Conservation (phyloP, 2,113 vertebrate genomes). For the Choloepus hoffmanni region DNA sequence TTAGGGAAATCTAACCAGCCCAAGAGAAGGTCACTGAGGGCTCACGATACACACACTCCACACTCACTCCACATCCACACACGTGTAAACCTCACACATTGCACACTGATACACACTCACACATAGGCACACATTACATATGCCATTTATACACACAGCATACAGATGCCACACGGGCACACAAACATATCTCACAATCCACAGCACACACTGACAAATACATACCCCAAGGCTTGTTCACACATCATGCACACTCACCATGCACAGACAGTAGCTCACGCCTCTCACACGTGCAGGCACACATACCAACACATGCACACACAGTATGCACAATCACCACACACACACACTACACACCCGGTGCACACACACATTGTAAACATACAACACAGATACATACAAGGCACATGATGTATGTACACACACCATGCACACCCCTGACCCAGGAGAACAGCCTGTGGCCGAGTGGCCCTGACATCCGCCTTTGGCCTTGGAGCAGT, state of each 20-base stretch:
- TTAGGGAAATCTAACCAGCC: not conserved
- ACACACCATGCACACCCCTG: not conserved
- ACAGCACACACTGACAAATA: no score
- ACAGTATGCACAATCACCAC: not conserved
- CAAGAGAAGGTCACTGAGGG: not conserved
- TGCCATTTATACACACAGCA: not conserved
- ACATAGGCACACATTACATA: not conserved
- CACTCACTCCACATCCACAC: not conserved
- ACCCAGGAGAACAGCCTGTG: not conserved
- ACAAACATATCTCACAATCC: not conserved
- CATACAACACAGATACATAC: not conserved
- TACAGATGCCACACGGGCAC: not conserved
- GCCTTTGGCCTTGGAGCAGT: not conserved
- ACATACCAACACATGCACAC: fast-evolving
- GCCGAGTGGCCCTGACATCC: not conserved
- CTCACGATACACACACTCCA: not conserved
- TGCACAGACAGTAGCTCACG: not conserved
- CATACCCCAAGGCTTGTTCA: not conserved
- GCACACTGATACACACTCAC: not conserved
- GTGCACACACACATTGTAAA: not conserved
- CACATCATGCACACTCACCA: not conserved
- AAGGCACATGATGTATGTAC: not conserved
- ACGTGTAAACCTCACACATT: not conserved
- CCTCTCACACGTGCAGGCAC: not conserved
- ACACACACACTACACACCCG: not conserved